Percentiles rank a stretch among this genome's conserved stretches.
These are phyloP conservation scores for Sebastes ruberrimus DNA, from an alignment of 2,797 vertebrate genomes.

Conservation along the genomic window DNA sequence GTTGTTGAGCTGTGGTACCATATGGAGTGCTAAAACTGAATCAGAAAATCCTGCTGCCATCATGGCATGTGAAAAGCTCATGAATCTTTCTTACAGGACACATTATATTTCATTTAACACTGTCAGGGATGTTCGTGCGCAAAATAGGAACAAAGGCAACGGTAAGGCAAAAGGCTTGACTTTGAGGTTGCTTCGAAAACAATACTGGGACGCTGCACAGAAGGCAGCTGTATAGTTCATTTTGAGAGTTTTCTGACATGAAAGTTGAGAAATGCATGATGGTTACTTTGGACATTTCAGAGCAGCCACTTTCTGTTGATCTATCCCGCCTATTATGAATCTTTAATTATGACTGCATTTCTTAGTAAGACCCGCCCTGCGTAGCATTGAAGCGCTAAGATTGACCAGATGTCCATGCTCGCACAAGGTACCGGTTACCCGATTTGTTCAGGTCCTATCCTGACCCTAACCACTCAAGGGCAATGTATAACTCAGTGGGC, in stretches of 20 bases:
- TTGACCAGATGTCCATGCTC: too few species aligned
- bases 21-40: conserved; percentile 84
- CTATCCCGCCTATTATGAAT: too few species aligned
- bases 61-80: conserved; percentile 24
- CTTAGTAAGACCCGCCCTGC: too few species aligned
- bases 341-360: too few species aligned
- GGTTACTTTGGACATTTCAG: conserved; percentile 1
- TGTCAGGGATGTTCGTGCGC: not conserved
- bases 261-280: not conserved
- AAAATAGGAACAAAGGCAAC: conserved; percentile 10
- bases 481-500: too few species aligned
- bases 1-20: conserved; percentile 84
- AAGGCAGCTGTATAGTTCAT: not conserved
- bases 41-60: conserved; percentile 58
- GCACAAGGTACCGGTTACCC: too few species aligned
- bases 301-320: not conserved
- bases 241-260: not conserved
- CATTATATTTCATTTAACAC: conserved; percentile 1
- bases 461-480: too few species aligned
- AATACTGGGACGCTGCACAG: not conserved
- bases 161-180: conserved; percentile 12
- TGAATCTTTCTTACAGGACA: conserved; percentile 14
- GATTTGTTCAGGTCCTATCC: too few species aligned
- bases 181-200: conserved; percentile 29
- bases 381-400: too few species aligned